Conservation (phyloP, 2,113 vertebrate genomes). For the Mesoclemmys tuberculata region DNA sequence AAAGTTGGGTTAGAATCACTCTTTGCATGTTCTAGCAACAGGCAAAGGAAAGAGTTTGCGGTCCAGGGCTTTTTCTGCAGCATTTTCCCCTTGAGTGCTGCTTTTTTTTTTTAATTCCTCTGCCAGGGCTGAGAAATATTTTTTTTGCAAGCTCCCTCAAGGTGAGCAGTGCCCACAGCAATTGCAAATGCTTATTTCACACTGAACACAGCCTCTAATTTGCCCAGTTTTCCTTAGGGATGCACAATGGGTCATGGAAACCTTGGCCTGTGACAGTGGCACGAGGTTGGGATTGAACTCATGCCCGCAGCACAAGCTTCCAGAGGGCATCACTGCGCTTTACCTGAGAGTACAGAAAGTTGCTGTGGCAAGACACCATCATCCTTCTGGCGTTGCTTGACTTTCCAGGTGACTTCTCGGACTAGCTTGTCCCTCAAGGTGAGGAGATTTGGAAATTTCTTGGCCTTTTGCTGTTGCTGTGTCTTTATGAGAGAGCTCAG, state of each 20-base stretch:
- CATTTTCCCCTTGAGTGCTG: not conserved
- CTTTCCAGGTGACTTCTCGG: conserved; percentile 34
- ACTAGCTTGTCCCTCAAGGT: conserved; percentile 57
- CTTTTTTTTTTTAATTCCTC: not conserved
- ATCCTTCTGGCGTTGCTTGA: conserved; percentile 22
- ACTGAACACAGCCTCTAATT: not conserved
- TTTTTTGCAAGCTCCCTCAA: accelerated
- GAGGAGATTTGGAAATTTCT: conserved; percentile 53
- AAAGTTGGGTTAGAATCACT: not conserved
- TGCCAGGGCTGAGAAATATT: too few relatives aligned
- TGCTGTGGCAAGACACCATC: not conserved
- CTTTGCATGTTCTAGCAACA: not conserved
- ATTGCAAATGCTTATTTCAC: not conserved
- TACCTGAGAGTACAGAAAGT: conserved; percentile 11
- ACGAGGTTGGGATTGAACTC: not conserved
- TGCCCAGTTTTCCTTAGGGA: not conserved
- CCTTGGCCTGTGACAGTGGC: accelerated
- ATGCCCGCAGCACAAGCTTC: accelerated
- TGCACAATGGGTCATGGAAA: not conserved
- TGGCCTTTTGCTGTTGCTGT: conserved; percentile 67
- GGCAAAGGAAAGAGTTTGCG: not conserved
- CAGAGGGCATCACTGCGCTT: not conserved
- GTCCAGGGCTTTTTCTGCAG: not conserved
- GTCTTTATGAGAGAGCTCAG: conserved; percentile 59
- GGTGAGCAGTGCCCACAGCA: not conserved